Percentiles rank a stretch among this genome's conserved stretches.
Conservation (phyloP, 1,140 invertebrate species). For the Anoplophora glabripennis region DNA sequence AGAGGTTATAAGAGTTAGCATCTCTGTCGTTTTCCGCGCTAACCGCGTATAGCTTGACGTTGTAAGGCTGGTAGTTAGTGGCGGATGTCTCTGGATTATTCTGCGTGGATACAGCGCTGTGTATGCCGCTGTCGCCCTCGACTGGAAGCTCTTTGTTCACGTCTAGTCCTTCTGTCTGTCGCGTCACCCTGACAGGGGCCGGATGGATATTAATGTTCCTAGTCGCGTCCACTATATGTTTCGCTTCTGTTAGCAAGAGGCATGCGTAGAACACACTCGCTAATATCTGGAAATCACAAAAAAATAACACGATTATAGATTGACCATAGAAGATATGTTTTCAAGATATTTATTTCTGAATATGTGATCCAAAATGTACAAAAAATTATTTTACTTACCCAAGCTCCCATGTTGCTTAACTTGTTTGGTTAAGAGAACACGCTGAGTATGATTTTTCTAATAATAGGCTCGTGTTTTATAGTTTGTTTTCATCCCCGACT, state of each 20-base stretch:
- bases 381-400: constrained; percentile 4
- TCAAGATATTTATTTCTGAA: too few relatives aligned
- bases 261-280: background rate
- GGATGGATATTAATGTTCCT: constrained; percentile 28
- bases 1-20: constrained; percentile 4
- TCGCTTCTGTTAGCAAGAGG: too few relatives aligned
- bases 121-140: background rate
- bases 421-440: constrained; percentile 10
- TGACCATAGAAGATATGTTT: too few relatives aligned
- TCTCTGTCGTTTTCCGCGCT: constrained; percentile 8
- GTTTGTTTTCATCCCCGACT: background rate
- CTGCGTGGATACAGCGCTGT: constrained; percentile 14
- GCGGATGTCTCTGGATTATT: constrained; percentile 11
- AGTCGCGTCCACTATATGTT: background rate
- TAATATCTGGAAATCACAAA: background rate
- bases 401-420: constrained; percentile 10
- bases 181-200: background rate
- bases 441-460: constrained; percentile 17
- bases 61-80: constrained; percentile 25
- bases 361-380: too few relatives aligned
- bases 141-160: constrained; percentile 18
- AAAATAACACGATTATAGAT: too few relatives aligned
- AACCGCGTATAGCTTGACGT: constrained; percentile 18
- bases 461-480: constrained; percentile 11
- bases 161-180: constrained; percentile 1